phyloP scores from a whole-genome alignment of 2,888 invertebrate species.

The Ramazzottius varieornatus region DNA sequence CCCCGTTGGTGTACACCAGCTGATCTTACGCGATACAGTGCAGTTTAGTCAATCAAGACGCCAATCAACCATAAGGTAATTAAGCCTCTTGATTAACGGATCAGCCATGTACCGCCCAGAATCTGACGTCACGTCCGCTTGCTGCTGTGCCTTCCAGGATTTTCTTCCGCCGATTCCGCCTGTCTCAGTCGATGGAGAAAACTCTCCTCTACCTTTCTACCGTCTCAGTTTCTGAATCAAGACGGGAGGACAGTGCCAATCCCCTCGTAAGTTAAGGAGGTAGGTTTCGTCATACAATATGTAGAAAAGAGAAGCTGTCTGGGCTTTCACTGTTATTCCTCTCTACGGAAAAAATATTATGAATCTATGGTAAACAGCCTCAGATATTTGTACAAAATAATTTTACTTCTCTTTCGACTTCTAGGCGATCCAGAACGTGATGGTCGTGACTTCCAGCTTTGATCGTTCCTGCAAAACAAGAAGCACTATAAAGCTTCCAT shows the following conservation, averaged over 20 bases:
- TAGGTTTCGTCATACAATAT: slow-evolving; percentile 35
- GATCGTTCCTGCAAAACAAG: slow-evolving; percentile 22
- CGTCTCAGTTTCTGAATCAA: too few relatives aligned
- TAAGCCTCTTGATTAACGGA: too few relatives aligned
- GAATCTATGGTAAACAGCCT: not conserved
- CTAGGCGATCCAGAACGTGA: slow-evolving; percentile 29
- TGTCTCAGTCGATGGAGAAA: too few relatives aligned
- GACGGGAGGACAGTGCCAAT: too few relatives aligned
- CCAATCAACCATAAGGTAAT: slow-evolving; percentile 48
- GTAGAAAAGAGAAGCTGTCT: slow-evolving; percentile 56
- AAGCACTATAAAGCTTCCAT: slow-evolving; percentile 6
- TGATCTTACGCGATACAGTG: slow-evolving; percentile 38
- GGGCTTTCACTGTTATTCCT: slow-evolving; percentile 94
- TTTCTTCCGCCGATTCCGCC: too few relatives aligned
- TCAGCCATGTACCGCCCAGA: too few relatives aligned
- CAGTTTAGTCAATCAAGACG: too few relatives aligned
- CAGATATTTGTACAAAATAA: not conserved
- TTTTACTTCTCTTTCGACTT: slow-evolving; percentile 52
- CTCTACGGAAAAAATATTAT: slow-evolving; percentile 24
- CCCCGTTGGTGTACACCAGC: too few relatives aligned
- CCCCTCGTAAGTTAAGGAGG: slow-evolving; percentile 62
- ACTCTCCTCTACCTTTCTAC: too few relatives aligned
- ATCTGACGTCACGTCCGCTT: too few relatives aligned
- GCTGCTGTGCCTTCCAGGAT: too few relatives aligned
- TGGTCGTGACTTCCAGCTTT: slow-evolving; percentile 10